Percentiles rank a stretch among this genome's conserved stretches.
phyloP scores from a whole-genome alignment of 2,888 invertebrate species.

The Strigamia crassipes region DNA sequence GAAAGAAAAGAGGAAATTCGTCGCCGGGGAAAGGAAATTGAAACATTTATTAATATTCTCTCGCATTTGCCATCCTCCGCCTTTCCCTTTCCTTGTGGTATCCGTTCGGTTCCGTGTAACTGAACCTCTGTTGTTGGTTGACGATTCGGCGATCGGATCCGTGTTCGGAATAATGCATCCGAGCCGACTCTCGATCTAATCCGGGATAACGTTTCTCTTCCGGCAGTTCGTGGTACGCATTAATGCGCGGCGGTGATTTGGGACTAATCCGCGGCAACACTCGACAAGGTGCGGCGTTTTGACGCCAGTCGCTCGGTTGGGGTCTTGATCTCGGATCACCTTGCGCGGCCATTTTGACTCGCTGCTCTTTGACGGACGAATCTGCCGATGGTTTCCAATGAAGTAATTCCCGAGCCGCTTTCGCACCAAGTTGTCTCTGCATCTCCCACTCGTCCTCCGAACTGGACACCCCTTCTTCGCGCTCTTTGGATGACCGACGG shows the following conservation, averaged over 20 bases:
- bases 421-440: conserved; percentile 25
- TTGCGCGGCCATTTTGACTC: neutral
- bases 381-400: neutral
- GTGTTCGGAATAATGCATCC: conserved; percentile 49
- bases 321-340: neutral
- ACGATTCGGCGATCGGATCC: neutral
- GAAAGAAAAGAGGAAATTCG: no score
- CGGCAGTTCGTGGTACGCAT: conserved; percentile 62
- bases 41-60: no score
- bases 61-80: neutral
- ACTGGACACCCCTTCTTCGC: neutral
- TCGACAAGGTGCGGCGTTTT: conserved; percentile 2
- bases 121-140: conserved; percentile 7
- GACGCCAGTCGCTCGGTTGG: neutral
- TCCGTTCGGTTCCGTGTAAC: neutral
- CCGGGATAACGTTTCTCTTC: conserved; percentile 65
- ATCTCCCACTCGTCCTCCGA: conserved; percentile 47
- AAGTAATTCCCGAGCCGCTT: conserved; percentile 25
- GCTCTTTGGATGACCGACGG: neutral
- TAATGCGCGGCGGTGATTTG: neutral
- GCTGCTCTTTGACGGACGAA: neutral
- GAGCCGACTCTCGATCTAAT: conserved; percentile 62
- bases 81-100: conserved; percentile 7
- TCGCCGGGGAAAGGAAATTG: no score
- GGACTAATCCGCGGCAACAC: conserved; percentile 27